Base-by-base conservation (phyloP, 2,113 vertebrate genomes). In the Oxyura jamaicensis region DNA sequence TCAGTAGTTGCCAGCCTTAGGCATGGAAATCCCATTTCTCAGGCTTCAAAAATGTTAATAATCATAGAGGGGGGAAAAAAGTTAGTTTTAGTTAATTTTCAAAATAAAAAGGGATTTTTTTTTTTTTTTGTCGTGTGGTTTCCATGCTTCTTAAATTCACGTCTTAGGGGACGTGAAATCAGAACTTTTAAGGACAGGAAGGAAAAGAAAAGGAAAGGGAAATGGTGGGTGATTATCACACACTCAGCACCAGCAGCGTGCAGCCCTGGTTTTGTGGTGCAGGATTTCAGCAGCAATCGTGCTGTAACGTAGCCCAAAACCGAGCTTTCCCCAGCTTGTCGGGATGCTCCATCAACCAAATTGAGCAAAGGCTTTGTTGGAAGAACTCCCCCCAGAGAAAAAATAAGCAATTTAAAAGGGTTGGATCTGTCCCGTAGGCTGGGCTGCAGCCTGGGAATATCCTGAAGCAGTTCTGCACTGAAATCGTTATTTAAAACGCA, bases 261-360 rank as follows among this genome's bases (percentile, higher is more conserved):
- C 1, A 0, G n/a, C 8, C 39, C 17, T 0, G 0, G 44, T 48
- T 83, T 88, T 0, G 0, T 39, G 53, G 55, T 39, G 41, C 0
- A 1, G 66, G n/a, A 16, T 12, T 4, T 53, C 16, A 13, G 65
- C 13, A 69, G 22, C 23, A 3, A 25, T 13, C 2, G 2, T 0
- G 17, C 39, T 63, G 56, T 69, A 31, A 19, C 1, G 0, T 29
- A 1, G 66, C 46, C 36, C 26, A 2, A 1, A 25, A 28, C 17
- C 15, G 41, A 12, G 5, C 26, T 80, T 41, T 63, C 29, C 20
- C 13, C 0, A 2, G 4, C 41, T 62, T 15, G 13, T 73, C 5
- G 3, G 36, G 86, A 16, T 59, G 42, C 44, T 69, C 33, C 11
- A n/a, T 33, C 69, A 62, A 18, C 6, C 41, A 15, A 23, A 13